A percentile compares a stretch with the other conserved stretches of the same genome.
phyloP scores from a whole-genome alignment of 2,113 vertebrate genomes.

The Vulpes lagopus region DNA sequence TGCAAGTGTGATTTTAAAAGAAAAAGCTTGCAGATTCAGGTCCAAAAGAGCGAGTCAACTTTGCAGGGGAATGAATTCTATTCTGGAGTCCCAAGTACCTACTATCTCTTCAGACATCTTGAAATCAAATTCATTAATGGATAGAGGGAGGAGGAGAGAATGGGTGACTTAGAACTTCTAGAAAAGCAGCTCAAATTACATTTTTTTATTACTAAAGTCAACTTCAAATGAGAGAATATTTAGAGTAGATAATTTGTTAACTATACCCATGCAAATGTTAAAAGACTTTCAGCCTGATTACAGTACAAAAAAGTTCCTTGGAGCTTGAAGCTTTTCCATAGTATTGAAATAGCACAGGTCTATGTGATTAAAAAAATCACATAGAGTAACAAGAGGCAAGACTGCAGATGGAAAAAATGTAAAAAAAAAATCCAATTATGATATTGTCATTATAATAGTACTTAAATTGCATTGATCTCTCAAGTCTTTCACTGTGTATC shows the following conservation, averaged over 20 bases:
- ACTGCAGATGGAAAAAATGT: not conserved
- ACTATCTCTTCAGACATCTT: not conserved
- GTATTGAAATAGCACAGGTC: not conserved
- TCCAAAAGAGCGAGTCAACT: not conserved
- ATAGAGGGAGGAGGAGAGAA: not conserved
- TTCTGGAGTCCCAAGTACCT: not conserved
- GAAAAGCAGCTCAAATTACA: not conserved
- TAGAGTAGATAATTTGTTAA: not conserved
- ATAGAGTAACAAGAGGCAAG: constrained; percentile 40
- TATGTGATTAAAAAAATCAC: constrained; percentile 47
- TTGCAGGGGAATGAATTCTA: not conserved
- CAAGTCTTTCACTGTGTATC: not conserved
- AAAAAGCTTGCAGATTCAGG: not conserved
- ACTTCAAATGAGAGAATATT: constrained; percentile 51
- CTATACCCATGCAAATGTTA: not conserved
- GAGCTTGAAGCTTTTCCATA: not conserved
- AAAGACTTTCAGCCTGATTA: constrained; percentile 15
- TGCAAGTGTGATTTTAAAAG: not conserved
- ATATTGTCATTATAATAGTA: not conserved
- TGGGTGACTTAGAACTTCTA: not conserved
- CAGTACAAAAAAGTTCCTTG: not conserved
- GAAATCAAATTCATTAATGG: constrained; percentile 62
- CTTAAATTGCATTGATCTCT: constrained; percentile 30
- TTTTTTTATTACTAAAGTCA: not conserved
- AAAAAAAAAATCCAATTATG: constrained; percentile 49